These are phyloP conservation scores for Temnothorax rugatulus DNA, from an alignment of 2,888 invertebrate genomes.

Conservation along the genomic window DNA sequence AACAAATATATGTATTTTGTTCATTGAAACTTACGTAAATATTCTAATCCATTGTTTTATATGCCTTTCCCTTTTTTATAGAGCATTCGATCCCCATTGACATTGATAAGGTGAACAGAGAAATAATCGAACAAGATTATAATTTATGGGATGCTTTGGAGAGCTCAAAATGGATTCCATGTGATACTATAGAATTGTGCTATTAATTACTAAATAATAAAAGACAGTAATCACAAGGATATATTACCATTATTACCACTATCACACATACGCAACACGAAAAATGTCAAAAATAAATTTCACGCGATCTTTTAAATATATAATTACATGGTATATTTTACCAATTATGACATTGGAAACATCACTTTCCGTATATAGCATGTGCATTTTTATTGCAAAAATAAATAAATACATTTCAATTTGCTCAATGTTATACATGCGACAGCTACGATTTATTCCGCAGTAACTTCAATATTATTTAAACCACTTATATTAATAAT, in stretches of 20 bases:
- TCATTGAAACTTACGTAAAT: neutral
- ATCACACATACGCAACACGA: neutral
- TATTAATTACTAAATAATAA: constrained; percentile 78
- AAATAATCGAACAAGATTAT: constrained; percentile 91
- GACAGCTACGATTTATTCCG: neutral
- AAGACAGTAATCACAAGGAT: neutral
- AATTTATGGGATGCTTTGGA: constrained; percentile 94
- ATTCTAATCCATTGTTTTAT: constrained; percentile 29
- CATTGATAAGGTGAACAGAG: constrained; percentile 92
- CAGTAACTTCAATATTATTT: constrained; percentile 5
- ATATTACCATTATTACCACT: neutral
- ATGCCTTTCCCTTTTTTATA: constrained; percentile 83
- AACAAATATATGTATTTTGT: neutral
- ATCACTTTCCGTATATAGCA: neutral
- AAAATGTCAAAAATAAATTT: constrained; percentile 13
- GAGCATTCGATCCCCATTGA: constrained; percentile 93
- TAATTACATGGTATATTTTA: neutral
- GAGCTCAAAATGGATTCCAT: constrained; percentile 94
- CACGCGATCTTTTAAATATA: neutral
- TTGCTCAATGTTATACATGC: constrained; percentile 5
- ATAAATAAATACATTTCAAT: constrained; percentile 26
- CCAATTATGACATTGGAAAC: neutral
- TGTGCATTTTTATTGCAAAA: constrained; percentile 21
- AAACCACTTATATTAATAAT: neutral
- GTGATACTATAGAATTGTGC: constrained; percentile 91